These are phyloP conservation scores for Geodia barretti DNA, from an alignment of 37 sponge, comb jelly and placozoan genomes.

Conservation along the genomic window DNA sequence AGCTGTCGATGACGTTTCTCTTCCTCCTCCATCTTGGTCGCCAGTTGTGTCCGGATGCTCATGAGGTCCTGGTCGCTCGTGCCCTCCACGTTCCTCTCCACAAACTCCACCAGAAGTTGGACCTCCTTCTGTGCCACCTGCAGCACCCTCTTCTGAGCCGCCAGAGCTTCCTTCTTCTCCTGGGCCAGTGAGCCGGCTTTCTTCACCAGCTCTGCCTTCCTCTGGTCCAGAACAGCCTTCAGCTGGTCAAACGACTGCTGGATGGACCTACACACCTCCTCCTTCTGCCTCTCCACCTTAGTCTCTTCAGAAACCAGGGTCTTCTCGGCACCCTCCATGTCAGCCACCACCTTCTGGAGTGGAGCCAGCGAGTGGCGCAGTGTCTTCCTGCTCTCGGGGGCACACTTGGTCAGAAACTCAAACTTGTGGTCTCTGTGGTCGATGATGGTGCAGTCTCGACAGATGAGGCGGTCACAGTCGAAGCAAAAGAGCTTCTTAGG, in stretches of 20 bases:
- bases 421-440: constrained; percentile 30
- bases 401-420: constrained; percentile 26
- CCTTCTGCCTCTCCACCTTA: constrained; percentile 7
- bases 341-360: neutral
- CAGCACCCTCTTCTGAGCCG: neutral
- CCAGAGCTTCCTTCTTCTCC: neutral
- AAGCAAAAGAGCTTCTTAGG: constrained; percentile 36
- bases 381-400: constrained; percentile 20
- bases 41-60: neutral
- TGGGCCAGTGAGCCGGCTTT: neutral
- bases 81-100: constrained; percentile 2
- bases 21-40: neutral
- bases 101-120: constrained; percentile 3
- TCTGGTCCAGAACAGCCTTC: constrained; percentile 3
- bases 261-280: neutral
- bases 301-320: neutral
- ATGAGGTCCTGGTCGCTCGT: constrained; percentile 17
- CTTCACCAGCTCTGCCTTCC: constrained; percentile 14
- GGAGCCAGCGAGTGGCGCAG: neutral
- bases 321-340: neutral
- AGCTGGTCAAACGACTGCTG: constrained; percentile 26
- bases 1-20: no score
- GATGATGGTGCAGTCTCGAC: constrained; percentile 29
- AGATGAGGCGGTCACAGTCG: constrained; percentile 42
- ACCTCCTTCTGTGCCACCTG: neutral